Evolutionary conservation across 2,797 vertebrate species (phyloP).

Genomic region (Vultur gryphus): DNA sequence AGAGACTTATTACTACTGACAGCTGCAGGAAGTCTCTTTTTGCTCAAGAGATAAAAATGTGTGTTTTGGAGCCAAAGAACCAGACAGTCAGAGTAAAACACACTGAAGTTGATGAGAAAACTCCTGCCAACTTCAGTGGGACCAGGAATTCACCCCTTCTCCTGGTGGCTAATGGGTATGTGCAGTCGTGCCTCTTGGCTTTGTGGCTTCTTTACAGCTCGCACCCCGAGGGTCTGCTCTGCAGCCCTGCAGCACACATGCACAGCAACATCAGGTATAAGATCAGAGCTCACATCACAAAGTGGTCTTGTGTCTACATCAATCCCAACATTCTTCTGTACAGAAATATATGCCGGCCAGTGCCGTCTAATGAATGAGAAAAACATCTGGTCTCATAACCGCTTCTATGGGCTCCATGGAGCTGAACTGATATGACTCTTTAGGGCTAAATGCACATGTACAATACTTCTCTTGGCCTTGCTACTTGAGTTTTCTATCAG

Average conservation of each 20-base stretch:
- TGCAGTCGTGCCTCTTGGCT: background rate
- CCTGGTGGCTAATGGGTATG: background rate
- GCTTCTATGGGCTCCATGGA: background rate
- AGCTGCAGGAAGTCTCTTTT: constrained; percentile 12
- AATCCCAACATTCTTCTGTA: background rate
- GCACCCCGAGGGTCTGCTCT: rapidly evolving
- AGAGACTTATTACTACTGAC: background rate
- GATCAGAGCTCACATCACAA: background rate
- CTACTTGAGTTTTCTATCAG: background rate
- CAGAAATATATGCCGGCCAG: background rate
- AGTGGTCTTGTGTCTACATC: background rate
- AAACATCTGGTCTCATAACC: background rate
- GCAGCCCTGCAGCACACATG: background rate
- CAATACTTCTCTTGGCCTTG: background rate
- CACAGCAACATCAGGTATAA: background rate
- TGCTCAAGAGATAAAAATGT: constrained; percentile 15
- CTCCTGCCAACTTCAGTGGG: background rate
- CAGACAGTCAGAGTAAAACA: background rate
- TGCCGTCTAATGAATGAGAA: background rate
- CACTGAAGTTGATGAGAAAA: background rate
- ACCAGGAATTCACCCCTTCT: background rate
- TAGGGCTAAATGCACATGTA: background rate
- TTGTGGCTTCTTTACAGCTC: background rate
- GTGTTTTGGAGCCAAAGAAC: background rate
- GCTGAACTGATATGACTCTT: background rate